phyloP scores from a whole-genome alignment of 2,888 invertebrate genomes.

The Lasioglossum figueresi region DNA sequence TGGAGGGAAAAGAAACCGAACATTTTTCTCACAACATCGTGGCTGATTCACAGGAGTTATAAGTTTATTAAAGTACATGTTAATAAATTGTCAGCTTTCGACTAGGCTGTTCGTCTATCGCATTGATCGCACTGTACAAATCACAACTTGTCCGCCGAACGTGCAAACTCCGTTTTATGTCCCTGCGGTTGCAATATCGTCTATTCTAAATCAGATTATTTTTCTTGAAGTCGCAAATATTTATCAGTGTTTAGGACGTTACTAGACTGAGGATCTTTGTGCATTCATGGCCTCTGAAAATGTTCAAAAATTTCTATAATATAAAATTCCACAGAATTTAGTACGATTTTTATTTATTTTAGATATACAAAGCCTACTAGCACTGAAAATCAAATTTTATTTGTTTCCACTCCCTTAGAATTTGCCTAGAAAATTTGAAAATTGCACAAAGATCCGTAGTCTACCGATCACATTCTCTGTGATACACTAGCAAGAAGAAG shows the following conservation, averaged over 20 bases:
- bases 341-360: too few species aligned
- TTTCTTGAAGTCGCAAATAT: neutral
- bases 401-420: too few species aligned
- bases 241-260: too few species aligned
- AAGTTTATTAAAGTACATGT: neutral
- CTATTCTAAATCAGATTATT: neutral
- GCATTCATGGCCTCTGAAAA: too few species aligned
- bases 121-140: neutral
- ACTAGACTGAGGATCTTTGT: too few species aligned
- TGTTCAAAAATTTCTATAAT: too few species aligned
- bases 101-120: neutral
- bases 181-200: neutral
- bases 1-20: neutral
- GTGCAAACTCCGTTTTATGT: neutral
- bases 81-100: neutral
- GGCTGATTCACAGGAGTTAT: neutral
- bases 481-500: conserved; percentile 74
- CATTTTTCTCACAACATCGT: neutral
- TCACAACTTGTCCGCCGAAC: neutral
- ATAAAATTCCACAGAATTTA: too few species aligned
- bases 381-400: too few species aligned
- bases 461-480: neutral
- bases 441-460: too few species aligned
- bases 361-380: too few species aligned
- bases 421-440: too few species aligned